phyloP scores from a whole-genome alignment of 2,113 vertebrate species.

The Hemicordylus capensis region DNA sequence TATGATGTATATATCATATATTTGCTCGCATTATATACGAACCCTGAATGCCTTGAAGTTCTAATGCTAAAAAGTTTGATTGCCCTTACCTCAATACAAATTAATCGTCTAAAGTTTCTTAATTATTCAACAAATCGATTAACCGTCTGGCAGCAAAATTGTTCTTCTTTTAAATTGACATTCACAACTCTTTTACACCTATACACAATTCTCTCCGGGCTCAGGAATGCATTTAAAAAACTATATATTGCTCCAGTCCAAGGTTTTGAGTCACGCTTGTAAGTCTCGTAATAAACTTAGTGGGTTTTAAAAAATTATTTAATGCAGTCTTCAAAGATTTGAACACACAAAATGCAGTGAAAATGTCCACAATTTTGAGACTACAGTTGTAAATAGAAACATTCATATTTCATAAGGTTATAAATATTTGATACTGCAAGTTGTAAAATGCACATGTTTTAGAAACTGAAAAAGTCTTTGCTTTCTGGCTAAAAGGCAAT shows the following conservation, averaged over 20 bases:
- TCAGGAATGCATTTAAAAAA: neutral
- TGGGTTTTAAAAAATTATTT: constrained; percentile 70
- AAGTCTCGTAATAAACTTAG: constrained; percentile 68
- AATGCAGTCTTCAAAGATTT: constrained; percentile 71
- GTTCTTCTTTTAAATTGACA: neutral
- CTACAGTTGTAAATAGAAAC: constrained; percentile 77
- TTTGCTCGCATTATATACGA: neutral
- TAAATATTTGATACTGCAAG: constrained; percentile 79
- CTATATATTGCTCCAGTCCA: neutral
- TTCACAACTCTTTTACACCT: neutral
- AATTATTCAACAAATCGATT: constrained; percentile 21
- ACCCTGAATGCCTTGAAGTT: neutral
- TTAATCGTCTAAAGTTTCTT: constrained; percentile 50
- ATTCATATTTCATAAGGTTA: constrained; percentile 78
- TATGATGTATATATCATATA: neutral
- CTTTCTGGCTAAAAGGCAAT: constrained; percentile 72
- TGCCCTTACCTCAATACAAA: constrained; percentile 24
- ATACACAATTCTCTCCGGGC: neutral
- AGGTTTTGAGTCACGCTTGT: constrained; percentile 13
- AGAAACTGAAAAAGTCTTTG: constrained; percentile 64
- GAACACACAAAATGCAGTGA: constrained; percentile 77
- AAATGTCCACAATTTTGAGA: constrained; percentile 76
- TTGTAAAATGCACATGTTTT: constrained; percentile 74
- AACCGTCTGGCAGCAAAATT: constrained; percentile 18
- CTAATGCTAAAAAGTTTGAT: neutral